phyloP scores from a whole-genome alignment of 2,797 vertebrate genomes.

The Microchirus variegatus region DNA sequence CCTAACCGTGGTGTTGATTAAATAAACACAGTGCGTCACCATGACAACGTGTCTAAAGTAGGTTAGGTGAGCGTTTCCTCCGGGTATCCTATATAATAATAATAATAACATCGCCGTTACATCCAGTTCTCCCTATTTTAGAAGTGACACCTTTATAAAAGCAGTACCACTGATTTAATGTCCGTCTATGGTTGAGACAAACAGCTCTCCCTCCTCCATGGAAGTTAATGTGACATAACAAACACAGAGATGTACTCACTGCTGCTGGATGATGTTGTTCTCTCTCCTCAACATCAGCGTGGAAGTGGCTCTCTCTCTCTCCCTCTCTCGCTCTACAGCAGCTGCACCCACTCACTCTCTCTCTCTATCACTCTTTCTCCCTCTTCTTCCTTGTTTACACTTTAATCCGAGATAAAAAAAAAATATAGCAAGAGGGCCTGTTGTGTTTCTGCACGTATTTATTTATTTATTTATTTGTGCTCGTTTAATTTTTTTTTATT shows the following conservation, averaged over 20 bases:
- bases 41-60: not conserved
- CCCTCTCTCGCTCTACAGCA: not conserved
- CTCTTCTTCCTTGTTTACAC: not conserved
- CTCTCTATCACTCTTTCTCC: not conserved
- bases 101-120: not conserved
- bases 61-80: not conserved
- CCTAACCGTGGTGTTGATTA: no score
- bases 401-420: slow-evolving; percentile 40
- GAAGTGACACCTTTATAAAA: slow-evolving; percentile 2
- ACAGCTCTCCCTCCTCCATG: not conserved
- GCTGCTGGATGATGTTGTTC: slow-evolving; percentile 34
- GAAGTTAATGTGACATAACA: not conserved
- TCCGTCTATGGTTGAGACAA: not conserved
- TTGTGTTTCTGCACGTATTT: not conserved
- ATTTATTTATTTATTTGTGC: not conserved
- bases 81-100: no score
- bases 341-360: slow-evolving; percentile 2
- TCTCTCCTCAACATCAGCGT: slow-evolving; percentile 13
- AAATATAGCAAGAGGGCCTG: slow-evolving; percentile 18
- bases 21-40: not conserved
- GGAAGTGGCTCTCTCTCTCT: not conserved
- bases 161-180: rapidly evolving
- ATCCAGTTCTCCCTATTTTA: not conserved
- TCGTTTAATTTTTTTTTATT: no score
- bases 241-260: slow-evolving; percentile 52